Conservation (phyloP, 2,888 invertebrate species). For the Pheosia gnoma region DNA sequence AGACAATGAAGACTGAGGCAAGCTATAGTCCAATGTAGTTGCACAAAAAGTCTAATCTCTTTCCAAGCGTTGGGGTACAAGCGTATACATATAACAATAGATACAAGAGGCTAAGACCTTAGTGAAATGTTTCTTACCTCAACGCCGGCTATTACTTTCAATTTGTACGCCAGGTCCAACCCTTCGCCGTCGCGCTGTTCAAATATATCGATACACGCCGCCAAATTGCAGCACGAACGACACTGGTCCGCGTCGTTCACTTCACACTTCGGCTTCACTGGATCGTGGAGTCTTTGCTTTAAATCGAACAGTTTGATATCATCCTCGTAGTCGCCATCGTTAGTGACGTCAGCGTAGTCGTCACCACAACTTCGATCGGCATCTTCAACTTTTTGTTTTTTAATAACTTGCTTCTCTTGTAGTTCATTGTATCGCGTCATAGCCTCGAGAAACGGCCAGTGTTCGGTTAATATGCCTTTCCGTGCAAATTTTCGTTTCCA, state of each 20-base stretch:
- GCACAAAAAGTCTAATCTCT: too few species aligned
- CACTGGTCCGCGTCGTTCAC: constrained; percentile 51
- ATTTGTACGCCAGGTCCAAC: constrained; percentile 61
- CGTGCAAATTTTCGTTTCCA: constrained; percentile 76
- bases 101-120: background rate
- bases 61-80: too few species aligned
- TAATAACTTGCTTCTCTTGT: constrained; percentile 37
- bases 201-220: constrained; percentile 62
- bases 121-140: constrained; percentile 51
- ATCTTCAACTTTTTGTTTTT: constrained; percentile 37
- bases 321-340: constrained; percentile 65
- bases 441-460: constrained; percentile 74
- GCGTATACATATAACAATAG: too few species aligned
- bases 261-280: constrained; percentile 59
- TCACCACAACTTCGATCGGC: constrained; percentile 15
- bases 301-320: constrained; percentile 73
- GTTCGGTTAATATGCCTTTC: constrained; percentile 71
- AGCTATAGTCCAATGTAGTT: too few species aligned
- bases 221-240: constrained; percentile 62
- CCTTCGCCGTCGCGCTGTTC: constrained; percentile 59
- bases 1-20: too few species aligned
- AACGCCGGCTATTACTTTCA: constrained; percentile 63
- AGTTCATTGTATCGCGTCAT: constrained; percentile 58
- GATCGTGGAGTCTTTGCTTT: constrained; percentile 57
- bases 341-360: constrained; percentile 37